Percentiles rank a stretch among this genome's conserved stretches.
phyloP scores from a whole-genome alignment of 2,797 vertebrate species.

The Menidia menidia region DNA sequence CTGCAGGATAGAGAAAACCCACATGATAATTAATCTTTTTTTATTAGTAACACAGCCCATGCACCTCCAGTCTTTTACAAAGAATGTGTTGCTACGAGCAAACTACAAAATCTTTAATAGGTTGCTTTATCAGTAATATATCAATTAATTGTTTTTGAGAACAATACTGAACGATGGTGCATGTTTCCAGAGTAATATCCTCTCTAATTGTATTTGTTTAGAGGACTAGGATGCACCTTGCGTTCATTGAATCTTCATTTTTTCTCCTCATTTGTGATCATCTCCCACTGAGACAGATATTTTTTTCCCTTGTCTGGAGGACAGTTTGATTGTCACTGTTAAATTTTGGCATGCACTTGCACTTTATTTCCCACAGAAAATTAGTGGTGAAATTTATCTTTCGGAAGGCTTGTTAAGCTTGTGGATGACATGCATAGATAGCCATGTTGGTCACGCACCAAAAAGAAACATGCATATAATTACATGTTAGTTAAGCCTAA shows the following conservation, averaged over 20 bases:
- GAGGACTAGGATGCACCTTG: conserved; percentile 10
- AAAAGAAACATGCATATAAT: conserved; percentile 46
- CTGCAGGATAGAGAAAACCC: conserved; percentile 44
- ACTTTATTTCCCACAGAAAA: conserved; percentile 20
- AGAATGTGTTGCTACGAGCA: conserved; percentile 39
- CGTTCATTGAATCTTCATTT: conserved; percentile 21
- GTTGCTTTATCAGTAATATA: conserved; percentile 25
- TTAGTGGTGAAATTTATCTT: not conserved
- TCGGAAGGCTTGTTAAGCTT: conserved; percentile 23
- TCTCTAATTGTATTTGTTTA: conserved; percentile 14
- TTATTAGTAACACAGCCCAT: conserved; percentile 46
- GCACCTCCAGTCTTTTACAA: conserved; percentile 36
- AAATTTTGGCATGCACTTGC: conserved; percentile 38
- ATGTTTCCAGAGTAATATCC: not conserved
- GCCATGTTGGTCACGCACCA: conserved; percentile 18
- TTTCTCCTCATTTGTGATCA: conserved; percentile 29
- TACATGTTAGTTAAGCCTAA: conserved; percentile 45
- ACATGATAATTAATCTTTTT: conserved; percentile 23
- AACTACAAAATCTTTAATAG: conserved; percentile 11
- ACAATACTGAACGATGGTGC: not conserved
- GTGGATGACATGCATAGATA: conserved; percentile 41
- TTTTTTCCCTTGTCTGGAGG: conserved; percentile 32
- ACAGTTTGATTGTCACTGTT: conserved; percentile 41
- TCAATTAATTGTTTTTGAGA: conserved; percentile 17
- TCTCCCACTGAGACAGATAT: conserved; percentile 35